A percentile compares a stretch with the other conserved stretches of the same genome.
Conservation (phyloP, 1,140 invertebrate genomes). For the Monomorium pharaonis region DNA sequence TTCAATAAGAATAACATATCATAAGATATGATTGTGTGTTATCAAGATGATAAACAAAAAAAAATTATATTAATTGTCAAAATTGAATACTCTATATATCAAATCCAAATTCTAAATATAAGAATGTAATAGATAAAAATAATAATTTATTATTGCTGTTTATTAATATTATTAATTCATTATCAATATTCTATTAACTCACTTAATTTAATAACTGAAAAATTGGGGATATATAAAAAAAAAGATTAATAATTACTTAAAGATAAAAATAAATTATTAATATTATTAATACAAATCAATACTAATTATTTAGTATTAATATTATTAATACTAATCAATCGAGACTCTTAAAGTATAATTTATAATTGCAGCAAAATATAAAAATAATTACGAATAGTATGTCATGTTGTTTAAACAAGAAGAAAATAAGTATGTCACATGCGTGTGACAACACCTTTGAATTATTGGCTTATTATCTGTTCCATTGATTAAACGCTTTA, state of each 20-base stretch:
- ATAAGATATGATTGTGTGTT: neutral
- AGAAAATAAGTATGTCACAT: neutral
- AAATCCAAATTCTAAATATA: neutral
- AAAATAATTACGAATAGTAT: neutral
- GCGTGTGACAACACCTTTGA: neutral
- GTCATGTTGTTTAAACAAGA: neutral
- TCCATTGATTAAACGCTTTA: conserved; percentile 12
- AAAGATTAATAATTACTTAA: neutral
- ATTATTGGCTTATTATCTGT: neutral
- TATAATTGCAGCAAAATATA: neutral
- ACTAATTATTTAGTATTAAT: too few species aligned
- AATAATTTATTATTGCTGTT: neutral
- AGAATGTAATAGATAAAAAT: neutral
- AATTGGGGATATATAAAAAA: neutral
- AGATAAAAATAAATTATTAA: neutral
- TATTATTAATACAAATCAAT: too few species aligned
- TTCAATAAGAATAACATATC: neutral
- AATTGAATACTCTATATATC: neutral
- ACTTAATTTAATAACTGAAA: neutral
- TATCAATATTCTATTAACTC: neutral
- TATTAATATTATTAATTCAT: neutral
- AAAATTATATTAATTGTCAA: too few species aligned
- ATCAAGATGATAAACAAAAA: neutral
- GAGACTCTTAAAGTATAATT: neutral
- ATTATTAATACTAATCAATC: neutral